A percentile compares a stretch with the other conserved stretches of the same genome.
These are phyloP conservation scores for Melopsittacus undulatus DNA, from an alignment of 2,797 vertebrate species.

Conservation along the genomic window DNA sequence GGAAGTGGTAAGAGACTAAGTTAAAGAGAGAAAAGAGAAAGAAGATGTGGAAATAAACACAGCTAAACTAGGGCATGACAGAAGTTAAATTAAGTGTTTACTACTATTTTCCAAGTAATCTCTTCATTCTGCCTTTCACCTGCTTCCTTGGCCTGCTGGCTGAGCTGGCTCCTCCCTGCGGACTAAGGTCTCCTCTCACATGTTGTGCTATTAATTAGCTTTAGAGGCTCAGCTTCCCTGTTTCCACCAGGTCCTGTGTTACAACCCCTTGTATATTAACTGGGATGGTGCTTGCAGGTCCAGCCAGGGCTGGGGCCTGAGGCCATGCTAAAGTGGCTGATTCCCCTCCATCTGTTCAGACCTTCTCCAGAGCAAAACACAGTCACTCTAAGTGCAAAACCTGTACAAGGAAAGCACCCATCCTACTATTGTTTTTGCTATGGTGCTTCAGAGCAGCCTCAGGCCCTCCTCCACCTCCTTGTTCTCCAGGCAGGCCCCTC, in stretches of 20 bases:
- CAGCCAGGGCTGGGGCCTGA: not conserved
- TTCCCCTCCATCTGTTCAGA: not conserved
- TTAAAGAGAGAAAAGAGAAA: not conserved
- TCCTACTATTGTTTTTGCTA: not conserved
- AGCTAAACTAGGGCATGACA: not conserved
- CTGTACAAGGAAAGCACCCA: not conserved
- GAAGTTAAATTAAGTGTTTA: not conserved
- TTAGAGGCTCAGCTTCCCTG: not conserved
- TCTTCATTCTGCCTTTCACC: not conserved
- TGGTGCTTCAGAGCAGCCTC: not conserved
- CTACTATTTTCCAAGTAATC: not conserved
- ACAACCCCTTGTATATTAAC: not conserved
- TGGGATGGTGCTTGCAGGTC: not conserved
- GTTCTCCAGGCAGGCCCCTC: not conserved
- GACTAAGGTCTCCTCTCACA: not conserved
- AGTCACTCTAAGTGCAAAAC: not conserved
- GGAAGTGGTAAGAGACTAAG: not conserved
- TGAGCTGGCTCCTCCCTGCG: not conserved
- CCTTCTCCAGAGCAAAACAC: not conserved
- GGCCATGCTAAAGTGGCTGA: not conserved
- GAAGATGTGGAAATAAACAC: not conserved
- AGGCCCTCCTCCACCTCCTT: not conserved
- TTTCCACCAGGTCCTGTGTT: not conserved
- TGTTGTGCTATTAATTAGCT: not conserved
- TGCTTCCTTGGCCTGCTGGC: not conserved